Conservation (phyloP, 2,888 invertebrate genomes). For the Philereme transversata region DNA sequence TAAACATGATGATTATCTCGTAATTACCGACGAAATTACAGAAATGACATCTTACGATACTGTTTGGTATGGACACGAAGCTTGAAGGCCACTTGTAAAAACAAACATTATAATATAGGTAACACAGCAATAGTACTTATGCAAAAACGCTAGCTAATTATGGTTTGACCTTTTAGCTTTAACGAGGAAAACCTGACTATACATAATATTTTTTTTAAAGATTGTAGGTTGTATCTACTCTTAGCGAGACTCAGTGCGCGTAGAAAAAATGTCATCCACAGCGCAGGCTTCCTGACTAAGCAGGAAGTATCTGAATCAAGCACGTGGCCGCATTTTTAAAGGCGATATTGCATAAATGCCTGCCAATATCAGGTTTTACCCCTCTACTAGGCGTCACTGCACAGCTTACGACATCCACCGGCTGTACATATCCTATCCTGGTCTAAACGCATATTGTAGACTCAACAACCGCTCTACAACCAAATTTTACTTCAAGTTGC, state of each 20-base stretch:
- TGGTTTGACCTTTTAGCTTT: slow-evolving; percentile 13
- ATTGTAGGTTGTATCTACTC: background rate
- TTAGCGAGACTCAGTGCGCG: background rate
- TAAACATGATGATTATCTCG: slow-evolving; percentile 16
- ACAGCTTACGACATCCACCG: slow-evolving; percentile 5
- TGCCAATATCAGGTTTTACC: slow-evolving; percentile 19
- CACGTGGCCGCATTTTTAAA: slow-evolving; percentile 23
- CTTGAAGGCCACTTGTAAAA: slow-evolving; percentile 20
- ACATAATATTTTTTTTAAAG: background rate
- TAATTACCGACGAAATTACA: slow-evolving; percentile 10
- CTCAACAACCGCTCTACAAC: background rate
- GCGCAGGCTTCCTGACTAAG: slow-evolving; percentile 18
- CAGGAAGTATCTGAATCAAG: slow-evolving; percentile 21
- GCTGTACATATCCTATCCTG: background rate
- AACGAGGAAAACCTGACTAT: slow-evolving; percentile 7
- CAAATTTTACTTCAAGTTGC: no score
- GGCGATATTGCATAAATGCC: slow-evolving; percentile 16
- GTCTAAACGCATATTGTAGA: background rate
- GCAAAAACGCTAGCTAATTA: slow-evolving; percentile 17
- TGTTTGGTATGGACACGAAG: background rate
- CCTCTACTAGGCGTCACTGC: background rate
- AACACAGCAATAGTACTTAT: background rate
- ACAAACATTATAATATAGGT: slow-evolving; percentile 1
- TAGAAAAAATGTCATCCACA: slow-evolving; percentile 4
- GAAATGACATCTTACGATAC: slow-evolving; percentile 16